A percentile compares a stretch with the other conserved stretches of the same genome.
phyloP scores from a whole-genome alignment of 2,113 vertebrate genomes.

The Vulpes ferrilata region DNA sequence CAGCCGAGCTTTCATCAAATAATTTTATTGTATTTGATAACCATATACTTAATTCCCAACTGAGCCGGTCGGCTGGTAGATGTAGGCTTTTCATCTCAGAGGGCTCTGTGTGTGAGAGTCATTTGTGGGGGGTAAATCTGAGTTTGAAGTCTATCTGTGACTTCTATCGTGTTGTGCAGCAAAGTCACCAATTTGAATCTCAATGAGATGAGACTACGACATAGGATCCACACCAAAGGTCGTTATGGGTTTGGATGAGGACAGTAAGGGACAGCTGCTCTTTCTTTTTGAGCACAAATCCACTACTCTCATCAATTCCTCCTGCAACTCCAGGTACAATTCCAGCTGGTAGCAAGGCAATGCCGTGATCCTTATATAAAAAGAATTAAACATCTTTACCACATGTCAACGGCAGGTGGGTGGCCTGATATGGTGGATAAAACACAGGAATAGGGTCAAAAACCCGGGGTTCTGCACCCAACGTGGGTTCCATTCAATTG shows the following conservation, averaged over 20 bases:
- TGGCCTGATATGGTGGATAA: background rate
- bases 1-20: background rate
- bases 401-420: background rate
- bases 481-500: background rate
- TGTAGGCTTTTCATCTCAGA: background rate
- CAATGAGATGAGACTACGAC: background rate
- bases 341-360: background rate
- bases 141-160: background rate
- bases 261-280: background rate
- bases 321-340: background rate
- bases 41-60: background rate
- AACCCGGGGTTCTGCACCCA: background rate
- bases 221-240: background rate
- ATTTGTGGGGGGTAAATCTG: background rate
- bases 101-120: background rate
- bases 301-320: background rate
- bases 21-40: conserved; percentile 21
- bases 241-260: background rate
- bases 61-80: background rate
- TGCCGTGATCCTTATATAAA: too few relatives aligned
- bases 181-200: background rate
- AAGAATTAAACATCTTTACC: background rate
- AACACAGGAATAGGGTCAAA: background rate
- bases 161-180: background rate
- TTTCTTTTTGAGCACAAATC: background rate